Conservation (phyloP, 2,888 invertebrate genomes). For the Ectemnius lituratus region DNA sequence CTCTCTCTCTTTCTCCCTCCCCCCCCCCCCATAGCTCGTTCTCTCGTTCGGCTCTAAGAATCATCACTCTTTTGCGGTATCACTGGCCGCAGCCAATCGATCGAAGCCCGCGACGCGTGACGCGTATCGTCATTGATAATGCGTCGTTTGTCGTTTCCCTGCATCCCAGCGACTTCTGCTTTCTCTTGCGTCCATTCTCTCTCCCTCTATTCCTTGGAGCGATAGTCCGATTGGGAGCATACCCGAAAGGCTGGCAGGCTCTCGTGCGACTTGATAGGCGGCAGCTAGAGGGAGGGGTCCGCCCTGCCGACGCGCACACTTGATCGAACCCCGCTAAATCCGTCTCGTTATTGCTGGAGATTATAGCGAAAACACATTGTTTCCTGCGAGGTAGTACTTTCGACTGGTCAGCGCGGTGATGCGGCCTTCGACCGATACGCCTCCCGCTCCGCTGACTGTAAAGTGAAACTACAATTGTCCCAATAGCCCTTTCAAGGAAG, state of each 20-base stretch:
- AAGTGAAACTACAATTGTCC: not conserved
- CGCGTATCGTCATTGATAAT: constrained; percentile 3
- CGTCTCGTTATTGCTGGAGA: not conserved
- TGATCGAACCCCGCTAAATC: constrained; percentile 48
- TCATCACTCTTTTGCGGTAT: too few relatives aligned
- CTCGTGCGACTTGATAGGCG: constrained; percentile 26
- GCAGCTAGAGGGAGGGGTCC: constrained; percentile 22
- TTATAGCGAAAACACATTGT: not conserved
- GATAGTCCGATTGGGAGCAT: not conserved
- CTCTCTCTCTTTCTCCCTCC: constrained; percentile 6
- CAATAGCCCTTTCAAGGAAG: not conserved
- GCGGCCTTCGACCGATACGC: too few relatives aligned
- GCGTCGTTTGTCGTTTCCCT: constrained; percentile 1
- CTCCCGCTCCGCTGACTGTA: not conserved
- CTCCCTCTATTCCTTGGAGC: constrained; percentile 26
- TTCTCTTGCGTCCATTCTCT: not conserved
- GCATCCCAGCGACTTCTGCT: not conserved
- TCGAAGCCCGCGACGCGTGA: too few relatives aligned
- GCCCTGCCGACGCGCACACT: constrained; percentile 33
- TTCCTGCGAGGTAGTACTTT: too few relatives aligned
- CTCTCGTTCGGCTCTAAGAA: not conserved
- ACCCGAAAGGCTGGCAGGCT: constrained; percentile 21
- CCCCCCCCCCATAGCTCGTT: not conserved
- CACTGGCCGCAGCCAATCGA: too few relatives aligned
- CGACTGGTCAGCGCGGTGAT: too few relatives aligned